Evolutionary conservation across 2,113 vertebrate genomes (phyloP).

Genomic region (Indri indri): DNA sequence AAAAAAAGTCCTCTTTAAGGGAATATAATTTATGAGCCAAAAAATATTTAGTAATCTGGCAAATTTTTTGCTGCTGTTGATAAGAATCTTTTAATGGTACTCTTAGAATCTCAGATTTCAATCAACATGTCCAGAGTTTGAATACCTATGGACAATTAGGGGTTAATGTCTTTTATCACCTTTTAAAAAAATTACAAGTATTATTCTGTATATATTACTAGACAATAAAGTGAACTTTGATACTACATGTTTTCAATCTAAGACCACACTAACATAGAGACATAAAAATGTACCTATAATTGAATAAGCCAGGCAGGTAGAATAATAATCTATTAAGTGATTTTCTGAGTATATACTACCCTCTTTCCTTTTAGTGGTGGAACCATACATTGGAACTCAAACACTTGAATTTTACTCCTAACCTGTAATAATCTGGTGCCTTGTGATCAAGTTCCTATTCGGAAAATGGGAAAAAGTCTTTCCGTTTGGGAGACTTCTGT

Average conservation of each 20-base stretch:
- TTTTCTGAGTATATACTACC: not conserved
- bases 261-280: not conserved
- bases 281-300: not conserved
- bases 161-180: not conserved
- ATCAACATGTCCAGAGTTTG: not conserved
- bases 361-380: conserved; percentile 26
- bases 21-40: not conserved
- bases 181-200: not conserved
- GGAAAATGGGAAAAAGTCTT: not conserved
- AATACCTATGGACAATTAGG: not conserved
- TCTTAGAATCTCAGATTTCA: conserved; percentile 17
- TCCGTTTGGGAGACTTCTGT: not conserved
- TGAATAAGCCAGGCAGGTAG: not conserved
- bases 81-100: conserved; percentile 12
- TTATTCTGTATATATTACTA: not conserved
- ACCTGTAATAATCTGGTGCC: not conserved
- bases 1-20: not conserved
- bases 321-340: not conserved
- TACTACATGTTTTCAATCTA: not conserved
- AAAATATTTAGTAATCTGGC: not conserved
- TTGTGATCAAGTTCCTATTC: not conserved
- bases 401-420: conserved; percentile 32
- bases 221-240: conserved; percentile 23
- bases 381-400: not conserved
- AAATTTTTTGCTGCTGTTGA: not conserved